Evolutionary conservation across 2,113 vertebrate genomes (phyloP).

Genomic region (Rhynchomys soricoides): DNA sequence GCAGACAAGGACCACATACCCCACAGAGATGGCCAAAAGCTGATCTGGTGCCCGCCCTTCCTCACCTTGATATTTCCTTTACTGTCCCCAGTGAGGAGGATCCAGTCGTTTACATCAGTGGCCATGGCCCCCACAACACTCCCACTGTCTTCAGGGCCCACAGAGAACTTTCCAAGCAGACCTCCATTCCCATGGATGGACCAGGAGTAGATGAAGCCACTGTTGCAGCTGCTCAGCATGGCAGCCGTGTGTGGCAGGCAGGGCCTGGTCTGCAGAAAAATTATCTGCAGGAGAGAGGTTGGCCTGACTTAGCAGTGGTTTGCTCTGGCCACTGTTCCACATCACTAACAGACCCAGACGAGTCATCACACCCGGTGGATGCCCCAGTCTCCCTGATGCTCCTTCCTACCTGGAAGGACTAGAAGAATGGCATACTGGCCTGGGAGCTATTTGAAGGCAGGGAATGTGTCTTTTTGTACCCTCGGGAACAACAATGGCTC

Average conservation of each 20-base stretch:
- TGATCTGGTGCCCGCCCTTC: background rate
- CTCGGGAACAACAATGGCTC: background rate
- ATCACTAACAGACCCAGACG: background rate
- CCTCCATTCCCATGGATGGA: constrained; percentile 69
- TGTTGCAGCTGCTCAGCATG: constrained; percentile 56
- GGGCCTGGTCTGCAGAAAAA: constrained; percentile 75
- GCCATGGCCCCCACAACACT: constrained; percentile 57
- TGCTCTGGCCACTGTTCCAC: background rate
- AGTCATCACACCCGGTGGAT: background rate
- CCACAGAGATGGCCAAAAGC: background rate
- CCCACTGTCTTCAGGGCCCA: background rate
- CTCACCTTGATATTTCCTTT: constrained; percentile 79
- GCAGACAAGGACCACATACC: background rate
- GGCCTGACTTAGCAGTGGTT: background rate
- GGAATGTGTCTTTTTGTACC: background rate
- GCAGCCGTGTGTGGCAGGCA: constrained; percentile 40
- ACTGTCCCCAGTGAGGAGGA: constrained; percentile 75
- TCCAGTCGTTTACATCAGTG: constrained; percentile 55
- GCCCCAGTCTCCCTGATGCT: background rate
- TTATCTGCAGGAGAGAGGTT: constrained; percentile 4
- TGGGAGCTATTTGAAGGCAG: background rate
- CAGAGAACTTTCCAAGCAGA: constrained; percentile 77
- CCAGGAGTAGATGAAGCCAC: constrained; percentile 72
- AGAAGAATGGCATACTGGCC: background rate
- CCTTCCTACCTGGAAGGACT: background rate